phyloP scores from a whole-genome alignment of 2,888 invertebrate species.

The Imbricaverruca yamaguchii region DNA sequence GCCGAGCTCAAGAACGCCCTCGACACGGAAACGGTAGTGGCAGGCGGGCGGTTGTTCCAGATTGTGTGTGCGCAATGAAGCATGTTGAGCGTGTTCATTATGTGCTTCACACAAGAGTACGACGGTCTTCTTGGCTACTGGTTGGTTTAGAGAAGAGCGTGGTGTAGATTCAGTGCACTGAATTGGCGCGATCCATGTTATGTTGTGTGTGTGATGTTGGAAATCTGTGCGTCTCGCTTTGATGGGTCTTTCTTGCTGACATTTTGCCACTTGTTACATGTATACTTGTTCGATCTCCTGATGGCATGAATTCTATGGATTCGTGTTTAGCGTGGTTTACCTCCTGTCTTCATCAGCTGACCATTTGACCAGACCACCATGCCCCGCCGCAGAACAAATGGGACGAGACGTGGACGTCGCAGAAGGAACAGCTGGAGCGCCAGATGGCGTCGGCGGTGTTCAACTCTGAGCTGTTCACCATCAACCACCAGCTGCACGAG shows the following conservation, averaged over 20 bases:
- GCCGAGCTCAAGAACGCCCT: slow-evolving; percentile 57
- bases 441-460: slow-evolving; percentile 37
- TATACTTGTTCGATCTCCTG: no score
- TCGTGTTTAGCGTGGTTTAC: background rate
- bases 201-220: no score
- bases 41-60: background rate
- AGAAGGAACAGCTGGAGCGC: slow-evolving; percentile 55
- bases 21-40: slow-evolving; percentile 38
- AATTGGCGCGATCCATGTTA: no score
- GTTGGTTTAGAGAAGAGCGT: background rate
- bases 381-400: slow-evolving; percentile 49
- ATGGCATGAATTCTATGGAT: no score
- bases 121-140: background rate
- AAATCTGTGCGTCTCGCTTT: no score
- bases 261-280: no score
- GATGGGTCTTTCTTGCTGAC: no score
- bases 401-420: slow-evolving; percentile 54
- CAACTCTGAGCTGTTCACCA: slow-evolving; percentile 40
- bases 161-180: no score
- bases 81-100: no score
- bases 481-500: slow-evolving; percentile 61
- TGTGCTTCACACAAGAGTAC: background rate
- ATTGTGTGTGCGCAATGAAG: no score
- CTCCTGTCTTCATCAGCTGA: background rate
- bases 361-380: slow-evolving; percentile 41